Evolutionary conservation across 2,113 vertebrate genomes (phyloP), one percentile per base, ranked within the genome.

Genomic region (Chloropsis hardwickii): DNA sequence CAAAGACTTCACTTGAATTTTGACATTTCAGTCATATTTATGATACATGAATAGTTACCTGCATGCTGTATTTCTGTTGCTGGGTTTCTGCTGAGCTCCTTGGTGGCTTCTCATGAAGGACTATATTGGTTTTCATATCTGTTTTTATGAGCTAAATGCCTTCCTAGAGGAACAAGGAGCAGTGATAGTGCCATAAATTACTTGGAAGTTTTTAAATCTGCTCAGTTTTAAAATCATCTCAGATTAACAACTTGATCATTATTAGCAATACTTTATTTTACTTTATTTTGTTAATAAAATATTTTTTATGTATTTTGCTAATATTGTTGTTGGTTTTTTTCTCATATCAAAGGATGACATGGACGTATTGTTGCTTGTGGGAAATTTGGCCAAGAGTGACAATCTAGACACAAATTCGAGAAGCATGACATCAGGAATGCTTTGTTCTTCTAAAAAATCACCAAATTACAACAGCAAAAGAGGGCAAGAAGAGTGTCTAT

Each of bases 261-360:
- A 72, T 33, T 65, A 76, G 12, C 17, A 79, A 8, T 61, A 22
- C 8, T 81, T 61, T 56, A 12, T 88, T 73, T 92, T 69, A 39
- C 37, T 37, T 37, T 37, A 37, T 37, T 37, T 37, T 37, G 16
- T 58, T 35, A 57, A 24, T 57, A 58, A 35, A 35, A 24, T 24
- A 16, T 24, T 58, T 58, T 57, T 24, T 24, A 35, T 58, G 11
- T 24, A 11, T 22, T 58, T 37, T 91, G 37, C 57, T 95, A 44
- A 92, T 56, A 12, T 27, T 69, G 4, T 66, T 86, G 20, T 16
- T 25, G 5, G 37, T 82, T 71, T 69, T 76, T 82, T 74, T 77
- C 35, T 78, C 51, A 70, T 53, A 53, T 86, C 37, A 74, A 95
- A 98, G 98, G 96, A 70, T 93, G 95, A 96, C 17, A 11, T 23